Base-by-base conservation (phyloP, 2,797 vertebrate genomes). In the Ctenochaetus hawaiiensis region DNA sequence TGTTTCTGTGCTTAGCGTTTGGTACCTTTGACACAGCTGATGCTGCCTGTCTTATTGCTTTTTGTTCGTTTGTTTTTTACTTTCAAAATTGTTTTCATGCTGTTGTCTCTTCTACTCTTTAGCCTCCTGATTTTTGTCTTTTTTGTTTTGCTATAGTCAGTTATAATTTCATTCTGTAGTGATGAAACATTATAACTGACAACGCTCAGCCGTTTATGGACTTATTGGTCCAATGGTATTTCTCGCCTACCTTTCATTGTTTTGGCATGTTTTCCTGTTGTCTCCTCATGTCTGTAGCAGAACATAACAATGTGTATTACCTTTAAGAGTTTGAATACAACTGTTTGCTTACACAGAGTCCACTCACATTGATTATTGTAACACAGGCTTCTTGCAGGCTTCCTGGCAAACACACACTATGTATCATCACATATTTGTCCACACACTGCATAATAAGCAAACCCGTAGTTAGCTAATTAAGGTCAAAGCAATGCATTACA, bases 1-100 rank as follows among this genome's bases (percentile, higher is more conserved):
- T 53, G 26, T 72, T 47, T 58, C 2, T 66, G 22, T 72, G 45
- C 12, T 39, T 53, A 45, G 16, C 72, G 22, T 4, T 41, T 59
- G 53, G 22, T 0, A 53, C 8, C 12, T 9, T 2, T 68, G 16
- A 30, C 12, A 2, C 3, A 41, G 52, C n/a, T 62, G 18, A 18
- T 22, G 54, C 61, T 66, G 23, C 26, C 34, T 44, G 5, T 34
- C 14, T 3, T 59, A 53, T 11, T 57, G 58, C 47, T 51, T 44
- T 44, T 45, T 17, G 34, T 9, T 51, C 4, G 2, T 14, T 7
- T 13, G 41, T 34, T 56, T n/a, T 18, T 13, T 20, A 0, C 20
- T 22, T 37, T 41, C 26, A 26, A 26, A 26, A 26, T 2, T 43
- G 11, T 13, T 37, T 34, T 9, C 2, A 51, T 6, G 9, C 13